These are phyloP conservation scores for Cinclus mexicanus DNA, from an alignment of 2,113 vertebrate species.

Conservation along the genomic window DNA sequence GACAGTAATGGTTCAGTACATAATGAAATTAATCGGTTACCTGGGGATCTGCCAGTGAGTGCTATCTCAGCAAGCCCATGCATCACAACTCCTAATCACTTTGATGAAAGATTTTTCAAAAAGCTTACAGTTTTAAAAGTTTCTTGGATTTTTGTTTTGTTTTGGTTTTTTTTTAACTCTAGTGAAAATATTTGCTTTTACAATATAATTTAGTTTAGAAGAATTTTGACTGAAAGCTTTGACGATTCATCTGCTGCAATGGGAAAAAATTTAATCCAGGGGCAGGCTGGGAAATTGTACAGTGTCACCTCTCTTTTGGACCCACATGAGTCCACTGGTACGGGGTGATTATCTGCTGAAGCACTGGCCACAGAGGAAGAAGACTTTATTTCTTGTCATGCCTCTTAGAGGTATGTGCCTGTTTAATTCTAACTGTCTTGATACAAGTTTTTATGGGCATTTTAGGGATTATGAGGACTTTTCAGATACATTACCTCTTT, in stretches of 20 bases:
- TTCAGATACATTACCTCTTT: neutral
- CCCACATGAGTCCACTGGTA: neutral
- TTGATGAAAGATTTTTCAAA: neutral
- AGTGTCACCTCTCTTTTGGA: neutral
- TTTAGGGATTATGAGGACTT: neutral
- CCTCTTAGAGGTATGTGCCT: neutral
- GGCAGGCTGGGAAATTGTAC: neutral
- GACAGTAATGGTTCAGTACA: neutral
- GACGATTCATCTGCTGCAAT: neutral
- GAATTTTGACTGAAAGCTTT: neutral
- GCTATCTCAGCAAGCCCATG: neutral
- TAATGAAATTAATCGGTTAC: neutral
- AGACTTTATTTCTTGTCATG: neutral
- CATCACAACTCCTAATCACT: neutral
- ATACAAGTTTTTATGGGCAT: neutral
- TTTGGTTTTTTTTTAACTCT: neutral
- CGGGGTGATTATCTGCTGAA: neutral
- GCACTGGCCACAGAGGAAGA: neutral
- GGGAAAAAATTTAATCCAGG: neutral
- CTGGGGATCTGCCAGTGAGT: neutral
- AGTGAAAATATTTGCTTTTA: neutral
- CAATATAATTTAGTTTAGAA: neutral
- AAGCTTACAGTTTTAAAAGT: neutral
- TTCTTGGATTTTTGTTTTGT: neutral
- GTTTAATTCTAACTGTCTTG: neutral